Percentiles rank a stretch among this genome's conserved stretches.
These are phyloP conservation scores for Diachasma alloeum DNA, from an alignment of 1,140 invertebrate species.

Conservation along the genomic window DNA sequence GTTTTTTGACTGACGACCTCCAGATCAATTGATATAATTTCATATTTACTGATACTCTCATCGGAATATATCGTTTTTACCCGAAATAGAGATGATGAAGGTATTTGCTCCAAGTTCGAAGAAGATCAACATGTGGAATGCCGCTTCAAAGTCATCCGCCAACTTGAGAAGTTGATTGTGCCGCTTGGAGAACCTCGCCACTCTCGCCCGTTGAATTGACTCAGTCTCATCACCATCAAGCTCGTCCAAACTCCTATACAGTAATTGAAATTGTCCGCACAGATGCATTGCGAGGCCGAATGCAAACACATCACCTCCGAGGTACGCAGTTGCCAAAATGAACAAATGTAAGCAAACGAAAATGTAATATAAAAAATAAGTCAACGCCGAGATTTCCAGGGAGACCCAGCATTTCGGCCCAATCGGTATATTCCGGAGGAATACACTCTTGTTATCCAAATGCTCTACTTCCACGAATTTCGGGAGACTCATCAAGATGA, in stretches of 20 bases:
- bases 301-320: slow-evolving; percentile 27
- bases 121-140: slow-evolving; percentile 24
- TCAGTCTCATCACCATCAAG: slow-evolving; percentile 4
- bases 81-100: slow-evolving; percentile 26
- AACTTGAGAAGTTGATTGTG: slow-evolving; percentile 21
- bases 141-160: slow-evolving; percentile 21
- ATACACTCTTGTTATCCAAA: background rate
- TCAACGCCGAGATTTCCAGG: background rate
- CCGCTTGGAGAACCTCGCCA: background rate
- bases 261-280: slow-evolving; percentile 30
- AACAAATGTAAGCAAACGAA: slow-evolving; percentile 16
- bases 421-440: slow-evolving; percentile 24
- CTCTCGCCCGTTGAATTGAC: background rate
- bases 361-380: slow-evolving; percentile 21
- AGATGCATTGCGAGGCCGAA: slow-evolving; percentile 28
- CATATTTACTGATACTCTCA: too few relatives aligned
- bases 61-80: too few relatives aligned
- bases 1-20: too few relatives aligned
- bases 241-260: slow-evolving; percentile 13
- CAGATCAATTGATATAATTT: too few relatives aligned
- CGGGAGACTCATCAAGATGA: background rate
- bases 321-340: slow-evolving; percentile 6
- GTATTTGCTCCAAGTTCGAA: slow-evolving; percentile 19
- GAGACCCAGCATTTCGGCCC: slow-evolving; percentile 28
- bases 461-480: background rate